A percentile compares a stretch with the other conserved stretches of the same genome.
These are phyloP conservation scores for Camponotus pennsylvanicus DNA, from an alignment of 1,140 invertebrate species.

Conservation along the genomic window DNA sequence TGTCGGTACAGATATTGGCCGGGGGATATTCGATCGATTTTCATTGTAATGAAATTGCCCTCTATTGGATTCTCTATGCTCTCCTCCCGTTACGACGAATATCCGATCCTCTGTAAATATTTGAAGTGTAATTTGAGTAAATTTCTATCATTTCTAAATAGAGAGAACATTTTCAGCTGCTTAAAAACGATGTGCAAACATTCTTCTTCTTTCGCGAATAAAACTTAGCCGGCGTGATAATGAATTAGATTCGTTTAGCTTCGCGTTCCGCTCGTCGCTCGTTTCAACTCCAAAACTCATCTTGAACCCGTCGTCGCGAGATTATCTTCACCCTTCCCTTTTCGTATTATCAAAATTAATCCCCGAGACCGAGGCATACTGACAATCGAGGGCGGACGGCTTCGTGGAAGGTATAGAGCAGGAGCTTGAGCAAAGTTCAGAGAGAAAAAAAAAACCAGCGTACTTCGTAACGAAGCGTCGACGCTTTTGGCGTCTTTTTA, in stretches of 20 bases:
- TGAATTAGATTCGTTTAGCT: slow-evolving; percentile 48
- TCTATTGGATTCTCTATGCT: slow-evolving; percentile 42
- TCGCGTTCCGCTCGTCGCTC: background rate
- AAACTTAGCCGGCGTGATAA: slow-evolving; percentile 27
- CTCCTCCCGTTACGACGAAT: slow-evolving; percentile 28
- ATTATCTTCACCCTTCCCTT: slow-evolving; percentile 2
- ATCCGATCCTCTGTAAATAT: slow-evolving; percentile 40
- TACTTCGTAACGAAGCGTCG: slow-evolving; percentile 43
- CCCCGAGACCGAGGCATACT: slow-evolving; percentile 51
- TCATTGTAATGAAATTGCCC: slow-evolving; percentile 50
- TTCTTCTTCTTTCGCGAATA: slow-evolving; percentile 14
- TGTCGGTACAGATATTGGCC: slow-evolving; percentile 33
- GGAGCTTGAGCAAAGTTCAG: slow-evolving; percentile 58
- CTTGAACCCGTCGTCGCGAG: slow-evolving; percentile 27
- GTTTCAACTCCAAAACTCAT: slow-evolving; percentile 42
- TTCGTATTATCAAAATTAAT: slow-evolving; percentile 49
- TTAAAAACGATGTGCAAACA: slow-evolving; percentile 48
- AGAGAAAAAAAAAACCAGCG: slow-evolving; percentile 51
- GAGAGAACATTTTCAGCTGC: background rate
- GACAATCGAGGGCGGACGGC: slow-evolving; percentile 65
- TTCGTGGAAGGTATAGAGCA: slow-evolving; percentile 56
- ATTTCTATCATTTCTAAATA: slow-evolving; percentile 38
- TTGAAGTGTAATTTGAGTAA: slow-evolving; percentile 26
- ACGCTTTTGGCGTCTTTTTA: slow-evolving; percentile 47
- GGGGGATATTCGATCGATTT: slow-evolving; percentile 49